Evolutionary conservation across 2,888 invertebrate species (phyloP), one percentile per base, ranked within the genome.

Genomic region (Hesperia comma): DNA sequence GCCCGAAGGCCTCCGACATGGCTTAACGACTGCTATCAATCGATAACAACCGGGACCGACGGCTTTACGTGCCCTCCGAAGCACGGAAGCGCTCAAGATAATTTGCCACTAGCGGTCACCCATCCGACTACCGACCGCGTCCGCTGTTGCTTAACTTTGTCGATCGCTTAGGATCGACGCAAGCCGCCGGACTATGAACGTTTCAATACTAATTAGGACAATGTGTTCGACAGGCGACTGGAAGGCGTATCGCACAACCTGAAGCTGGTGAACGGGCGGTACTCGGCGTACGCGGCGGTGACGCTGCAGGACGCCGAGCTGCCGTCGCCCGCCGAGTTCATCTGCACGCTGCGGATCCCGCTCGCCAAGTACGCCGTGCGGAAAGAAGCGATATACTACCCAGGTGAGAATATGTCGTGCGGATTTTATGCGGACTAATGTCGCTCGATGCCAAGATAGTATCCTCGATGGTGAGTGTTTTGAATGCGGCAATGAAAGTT

Each of bases 271-370:
- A 85, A 90, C 67, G 93, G 94, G 4, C 85, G 93, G 54, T 95
- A 90, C 77, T 94, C 94, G 32, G 92, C 94, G 0, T 90, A 93
- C 1, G 93, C 94, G 0, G 92, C 89, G 2, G 90, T 94, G 21
- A 89, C 90, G 7, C 88, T 94, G 56, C 87, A 91, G 33, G 93
- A 94, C 63, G 88, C 86, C 0, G 92, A 93, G 51, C 79, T 95
- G 15, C 89, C 90, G 0, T 86, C 92, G 0, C 91, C 93, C 0
- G 93, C 93, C 0, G 93, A 93, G 72, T 95, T 95, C 80, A 92
- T 94, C 69, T 95, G 95, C 80, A 94, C 94, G 43, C 77, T 95
- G 68, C 90, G 91, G 78, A 95, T 95, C 84, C 94, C 94, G 7
- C 94, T 94, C 69, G 95, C 95, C 0, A 93, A 94, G 72, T 95